Evolutionary conservation across 1,140 invertebrate species (phyloP), one percentile per base, ranked within the genome.

Genomic region (Asbolus verrucosus): DNA sequence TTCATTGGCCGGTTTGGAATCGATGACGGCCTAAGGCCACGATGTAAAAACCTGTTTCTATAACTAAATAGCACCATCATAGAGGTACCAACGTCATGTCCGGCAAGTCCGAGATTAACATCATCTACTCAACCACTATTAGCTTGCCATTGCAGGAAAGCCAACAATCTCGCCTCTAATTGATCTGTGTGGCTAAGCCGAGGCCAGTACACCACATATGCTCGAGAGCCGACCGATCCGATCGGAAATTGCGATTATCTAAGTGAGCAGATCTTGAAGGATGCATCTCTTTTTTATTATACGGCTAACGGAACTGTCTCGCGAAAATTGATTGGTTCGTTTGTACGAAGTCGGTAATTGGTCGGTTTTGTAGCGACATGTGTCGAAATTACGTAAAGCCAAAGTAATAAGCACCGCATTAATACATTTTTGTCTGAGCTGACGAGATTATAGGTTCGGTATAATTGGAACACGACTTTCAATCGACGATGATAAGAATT

Each of bases 1-100:
- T 72, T 72, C 70, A 72, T 72, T 72, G 70, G 65, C 70, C 70
- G 65, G 66, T 54, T 50, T 63, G 66, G 65, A 68, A 72, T 72
- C 70, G 63, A 62, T 67, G 59, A 50, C 39, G 59, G 62, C 66
- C 43, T 27, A 59, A 68, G 70, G 59, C 59, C 39, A 65, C 36
- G 21, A 65, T 60, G 59, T 72, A 68, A 68, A 71, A 72, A 72
- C 70, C 70, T 54, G 70, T 72, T 72, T 72, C 70, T 72, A 59
- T 67, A 68, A 71, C 43, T 67, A 71, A 71, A 70, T 54, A 70
- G 33, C 70, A 68, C 27, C 65, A 67, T 67, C 67, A 63, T 61
- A 62, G 67, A 69, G 18, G 59, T 63, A 54, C 38, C 11, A 11
- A 65, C 67, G 46, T 69, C 67, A 69, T 69, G 67, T 69, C 60